Evolutionary conservation across 2,113 vertebrate genomes (phyloP).

Genomic region (Procavia capensis): DNA sequence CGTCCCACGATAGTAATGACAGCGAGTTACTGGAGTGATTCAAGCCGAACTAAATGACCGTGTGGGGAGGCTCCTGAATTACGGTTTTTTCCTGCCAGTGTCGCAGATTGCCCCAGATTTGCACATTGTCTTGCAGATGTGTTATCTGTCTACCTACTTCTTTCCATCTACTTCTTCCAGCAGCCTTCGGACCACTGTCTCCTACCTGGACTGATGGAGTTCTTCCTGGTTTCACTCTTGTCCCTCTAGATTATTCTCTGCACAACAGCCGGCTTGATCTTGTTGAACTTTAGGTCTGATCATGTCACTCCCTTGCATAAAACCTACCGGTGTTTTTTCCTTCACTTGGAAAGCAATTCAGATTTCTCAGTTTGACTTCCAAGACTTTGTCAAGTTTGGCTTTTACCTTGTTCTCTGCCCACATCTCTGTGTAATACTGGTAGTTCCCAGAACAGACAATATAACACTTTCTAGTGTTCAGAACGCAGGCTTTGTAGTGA

Average conservation of each 20-base stretch:
- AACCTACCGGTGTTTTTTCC: not conserved
- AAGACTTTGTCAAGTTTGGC: not conserved
- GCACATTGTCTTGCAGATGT: not conserved
- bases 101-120: not conserved
- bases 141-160: not conserved
- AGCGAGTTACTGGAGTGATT: not conserved
- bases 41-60: not conserved
- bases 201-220: not conserved
- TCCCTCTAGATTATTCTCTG: not conserved
- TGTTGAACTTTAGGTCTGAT: not conserved
- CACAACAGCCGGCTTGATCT: not conserved
- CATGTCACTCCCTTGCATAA: not conserved
- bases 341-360: conserved; percentile 25
- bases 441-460: conserved; percentile 34
- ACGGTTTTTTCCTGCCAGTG: not conserved
- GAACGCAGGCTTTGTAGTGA: not conserved
- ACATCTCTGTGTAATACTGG: not conserved
- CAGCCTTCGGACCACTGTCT: not conserved
- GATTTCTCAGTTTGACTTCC: not conserved
- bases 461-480: not conserved
- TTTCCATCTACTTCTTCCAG: not conserved
- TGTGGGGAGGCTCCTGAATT: not conserved
- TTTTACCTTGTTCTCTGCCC: not conserved
- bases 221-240: not conserved
- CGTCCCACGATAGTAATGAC: not conserved